phyloP scores from a whole-genome alignment of 2,797 vertebrate species.

The Pseudocheirus occidentalis region DNA sequence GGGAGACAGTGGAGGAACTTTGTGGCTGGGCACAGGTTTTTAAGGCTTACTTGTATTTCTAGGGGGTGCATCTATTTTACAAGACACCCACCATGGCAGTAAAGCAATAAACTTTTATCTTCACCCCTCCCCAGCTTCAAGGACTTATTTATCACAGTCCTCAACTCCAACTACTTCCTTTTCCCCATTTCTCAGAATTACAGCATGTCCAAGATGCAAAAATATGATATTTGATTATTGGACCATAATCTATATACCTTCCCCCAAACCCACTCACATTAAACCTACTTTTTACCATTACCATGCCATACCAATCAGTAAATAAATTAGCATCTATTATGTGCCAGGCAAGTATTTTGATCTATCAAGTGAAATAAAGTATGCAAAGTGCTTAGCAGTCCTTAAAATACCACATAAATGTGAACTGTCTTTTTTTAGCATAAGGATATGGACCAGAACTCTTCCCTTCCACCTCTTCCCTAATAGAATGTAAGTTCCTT shows the following conservation, averaged over 20 bases:
- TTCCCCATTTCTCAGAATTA: neutral
- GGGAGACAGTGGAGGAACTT: too few species aligned
- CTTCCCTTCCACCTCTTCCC: neutral
- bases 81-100: too few species aligned
- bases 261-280: neutral
- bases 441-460: neutral
- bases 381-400: neutral
- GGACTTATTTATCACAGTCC: too few species aligned
- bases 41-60: too few species aligned
- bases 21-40: too few species aligned
- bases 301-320: neutral
- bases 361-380: neutral
- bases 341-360: neutral
- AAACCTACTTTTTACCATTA: neutral
- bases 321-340: neutral
- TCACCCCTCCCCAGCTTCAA: too few species aligned
- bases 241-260: neutral
- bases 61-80: too few species aligned
- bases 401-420: neutral
- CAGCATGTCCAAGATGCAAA: neutral
- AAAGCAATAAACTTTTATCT: too few species aligned
- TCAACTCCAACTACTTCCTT: neutral
- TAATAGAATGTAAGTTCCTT: neutral
- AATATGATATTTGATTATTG: neutral
- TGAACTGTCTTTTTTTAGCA: neutral